A percentile compares a stretch with the other conserved stretches of the same genome.
Evolutionary conservation across 2,888 invertebrate genomes (phyloP).

Genomic region (Lucinisca nassula): DNA sequence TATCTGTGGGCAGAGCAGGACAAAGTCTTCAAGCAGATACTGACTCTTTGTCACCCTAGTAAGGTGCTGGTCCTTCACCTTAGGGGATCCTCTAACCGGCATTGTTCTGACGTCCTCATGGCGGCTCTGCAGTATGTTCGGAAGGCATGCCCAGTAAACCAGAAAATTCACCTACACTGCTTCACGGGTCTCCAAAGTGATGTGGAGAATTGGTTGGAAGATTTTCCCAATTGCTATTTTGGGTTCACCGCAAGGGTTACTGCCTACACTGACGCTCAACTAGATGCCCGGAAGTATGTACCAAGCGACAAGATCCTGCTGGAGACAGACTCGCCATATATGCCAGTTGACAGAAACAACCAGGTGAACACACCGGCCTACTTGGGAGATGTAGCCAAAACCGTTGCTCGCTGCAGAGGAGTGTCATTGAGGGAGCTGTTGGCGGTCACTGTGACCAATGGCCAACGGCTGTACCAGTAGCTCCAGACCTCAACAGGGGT

Average conservation of each 20-base stretch:
- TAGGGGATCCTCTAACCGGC: neutral
- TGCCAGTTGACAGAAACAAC: neutral
- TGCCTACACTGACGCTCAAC: neutral
- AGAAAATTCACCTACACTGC: neutral
- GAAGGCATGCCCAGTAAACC: neutral
- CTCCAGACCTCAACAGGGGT: too few relatives aligned
- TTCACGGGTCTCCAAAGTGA: neutral
- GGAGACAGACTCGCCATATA: neutral
- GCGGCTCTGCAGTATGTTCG: neutral
- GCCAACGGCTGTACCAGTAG: neutral
- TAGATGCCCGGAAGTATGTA: neutral
- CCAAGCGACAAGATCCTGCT: neutral
- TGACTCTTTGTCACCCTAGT: neutral
- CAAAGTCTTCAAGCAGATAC: neutral
- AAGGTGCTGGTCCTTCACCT: slow-evolving; percentile 4
- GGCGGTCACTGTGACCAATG: neutral
- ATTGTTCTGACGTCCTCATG: neutral
- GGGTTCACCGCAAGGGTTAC: neutral
- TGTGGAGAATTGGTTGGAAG: neutral
- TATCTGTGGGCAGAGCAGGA: slow-evolving; percentile 10
- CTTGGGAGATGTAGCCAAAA: neutral
- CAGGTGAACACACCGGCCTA: neutral
- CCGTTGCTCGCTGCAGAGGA: neutral
- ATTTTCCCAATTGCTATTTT: neutral
- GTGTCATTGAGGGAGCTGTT: neutral